Evolutionary conservation across 2,797 vertebrate genomes (phyloP), one percentile per base, ranked within the genome.

Genomic region (Karalla daura): DNA sequence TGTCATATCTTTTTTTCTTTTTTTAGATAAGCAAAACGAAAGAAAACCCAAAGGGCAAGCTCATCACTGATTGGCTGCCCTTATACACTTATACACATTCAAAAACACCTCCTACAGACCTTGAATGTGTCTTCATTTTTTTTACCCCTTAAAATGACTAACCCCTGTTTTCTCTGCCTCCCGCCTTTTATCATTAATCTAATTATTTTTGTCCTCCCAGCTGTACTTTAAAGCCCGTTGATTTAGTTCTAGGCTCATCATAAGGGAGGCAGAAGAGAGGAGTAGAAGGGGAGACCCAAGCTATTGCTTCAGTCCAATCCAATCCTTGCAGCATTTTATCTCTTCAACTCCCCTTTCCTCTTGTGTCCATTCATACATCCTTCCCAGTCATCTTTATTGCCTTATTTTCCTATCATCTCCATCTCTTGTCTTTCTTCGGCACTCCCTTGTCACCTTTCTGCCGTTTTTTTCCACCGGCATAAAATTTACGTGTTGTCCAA

Each of bases 211-310:
- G 14, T 45, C 44, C 17, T 5, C 49, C 59, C 67, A 40, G 35
- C 55, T 63, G 27, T 36, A 36, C 39, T 76, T 78, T 74, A 44
- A 78, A 74, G 24, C 27, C 20, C 4, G 1, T 7, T 25, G 8
- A 32, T 71, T 61, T 35, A 45, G 13, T 40, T 70, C 52, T 60
- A 20, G 53, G 61, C 17, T 45, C 24, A 30, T 49, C 32, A 13
- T 49, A 10, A 43, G 1, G 17, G 39, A 73, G 25, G 36, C 2
- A n/a, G 25, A 2, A 2, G 5, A 64, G 40, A 33, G 12, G 33
- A 20, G 9, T 2, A 43, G 6, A 4, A 37, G 10, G n/a, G 5
- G 32, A 25, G 10, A 18, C 1, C 14, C 36, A 27, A 2, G 55
- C 20, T 9, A 15, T 21, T 30, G n/a, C 41, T 50, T 50, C 18